Percentiles rank a stretch among this genome's conserved stretches.
Conservation (phyloP, 2,888 invertebrate species). For the Byasa hedistus region DNA sequence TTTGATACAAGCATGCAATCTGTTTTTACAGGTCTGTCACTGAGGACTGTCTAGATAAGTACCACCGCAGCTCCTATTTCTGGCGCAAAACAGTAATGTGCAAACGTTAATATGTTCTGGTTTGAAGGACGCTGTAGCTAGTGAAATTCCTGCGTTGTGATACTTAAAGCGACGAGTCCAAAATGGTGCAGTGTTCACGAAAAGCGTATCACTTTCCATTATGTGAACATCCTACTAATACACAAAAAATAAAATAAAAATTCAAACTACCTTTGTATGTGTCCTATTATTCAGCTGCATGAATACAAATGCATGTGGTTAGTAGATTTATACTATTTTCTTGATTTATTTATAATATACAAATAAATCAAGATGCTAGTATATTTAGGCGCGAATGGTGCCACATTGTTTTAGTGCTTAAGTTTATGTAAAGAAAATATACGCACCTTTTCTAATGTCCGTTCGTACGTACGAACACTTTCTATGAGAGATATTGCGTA, state of each 20-base stretch:
- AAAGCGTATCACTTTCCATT: no score
- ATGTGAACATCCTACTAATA: slow-evolving; percentile 7
- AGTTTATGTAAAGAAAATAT: slow-evolving; percentile 46
- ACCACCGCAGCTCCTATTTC: no score
- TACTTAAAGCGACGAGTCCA: no score
- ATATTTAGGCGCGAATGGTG: slow-evolving; percentile 33
- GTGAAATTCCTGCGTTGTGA: no score
- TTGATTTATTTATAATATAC: slow-evolving; percentile 26
- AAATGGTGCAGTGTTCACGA: no score
- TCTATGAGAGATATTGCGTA: slow-evolving; percentile 99
- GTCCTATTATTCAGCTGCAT: slow-evolving; percentile 82
- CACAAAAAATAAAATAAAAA: no score
- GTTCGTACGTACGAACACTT: slow-evolving; percentile 97
- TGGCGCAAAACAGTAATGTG: no score
- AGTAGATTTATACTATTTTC: slow-evolving; percentile 50
- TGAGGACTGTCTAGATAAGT: no score
- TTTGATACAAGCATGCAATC: slow-evolving; percentile 49
- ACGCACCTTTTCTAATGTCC: slow-evolving; percentile 96
- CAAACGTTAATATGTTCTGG: no score
- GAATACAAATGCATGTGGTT: slow-evolving; percentile 75
- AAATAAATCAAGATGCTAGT: slow-evolving; percentile 16
- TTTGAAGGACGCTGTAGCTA: no score
- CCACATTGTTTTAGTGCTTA: slow-evolving; percentile 46
- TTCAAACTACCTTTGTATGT: slow-evolving; percentile 76
- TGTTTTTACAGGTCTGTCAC: slow-evolving; percentile 29